These are phyloP conservation scores for Oxyruncus cristatus DNA, from an alignment of 2,113 vertebrate species.

Conservation along the genomic window DNA sequence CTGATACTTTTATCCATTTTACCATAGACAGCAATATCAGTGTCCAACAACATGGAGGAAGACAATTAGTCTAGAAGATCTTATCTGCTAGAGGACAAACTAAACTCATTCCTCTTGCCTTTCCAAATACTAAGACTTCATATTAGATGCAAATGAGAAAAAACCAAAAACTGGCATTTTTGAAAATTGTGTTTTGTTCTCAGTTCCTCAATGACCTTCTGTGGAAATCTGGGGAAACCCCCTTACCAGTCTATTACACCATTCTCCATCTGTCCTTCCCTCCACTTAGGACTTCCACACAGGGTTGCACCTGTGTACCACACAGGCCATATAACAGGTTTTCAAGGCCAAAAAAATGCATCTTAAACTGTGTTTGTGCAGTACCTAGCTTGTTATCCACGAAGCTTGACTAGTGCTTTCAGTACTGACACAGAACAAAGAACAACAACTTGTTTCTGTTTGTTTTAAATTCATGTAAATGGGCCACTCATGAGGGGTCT, in stretches of 20 bases:
- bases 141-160: neutral
- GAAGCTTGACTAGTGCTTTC: neutral
- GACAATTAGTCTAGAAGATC: neutral
- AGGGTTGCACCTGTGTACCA: fast-evolving
- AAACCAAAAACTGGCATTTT: neutral
- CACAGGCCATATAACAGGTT: neutral
- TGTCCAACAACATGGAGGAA: neutral
- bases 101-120: neutral
- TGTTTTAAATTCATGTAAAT: neutral
- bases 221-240: neutral
- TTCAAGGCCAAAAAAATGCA: neutral
- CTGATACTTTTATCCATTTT: neutral
- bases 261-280: neutral
- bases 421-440: neutral
- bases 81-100: neutral
- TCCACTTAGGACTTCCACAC: neutral
- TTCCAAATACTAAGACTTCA: neutral
- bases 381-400: neutral
- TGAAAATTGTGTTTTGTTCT: neutral
- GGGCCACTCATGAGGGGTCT: neutral
- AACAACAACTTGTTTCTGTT: neutral
- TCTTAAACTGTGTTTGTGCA: neutral
- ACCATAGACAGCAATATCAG: neutral
- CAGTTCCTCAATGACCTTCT: neutral
- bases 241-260: neutral